These are phyloP conservation scores for Sapajus apella DNA, from an alignment of 2,113 vertebrate genomes.

Conservation along the genomic window DNA sequence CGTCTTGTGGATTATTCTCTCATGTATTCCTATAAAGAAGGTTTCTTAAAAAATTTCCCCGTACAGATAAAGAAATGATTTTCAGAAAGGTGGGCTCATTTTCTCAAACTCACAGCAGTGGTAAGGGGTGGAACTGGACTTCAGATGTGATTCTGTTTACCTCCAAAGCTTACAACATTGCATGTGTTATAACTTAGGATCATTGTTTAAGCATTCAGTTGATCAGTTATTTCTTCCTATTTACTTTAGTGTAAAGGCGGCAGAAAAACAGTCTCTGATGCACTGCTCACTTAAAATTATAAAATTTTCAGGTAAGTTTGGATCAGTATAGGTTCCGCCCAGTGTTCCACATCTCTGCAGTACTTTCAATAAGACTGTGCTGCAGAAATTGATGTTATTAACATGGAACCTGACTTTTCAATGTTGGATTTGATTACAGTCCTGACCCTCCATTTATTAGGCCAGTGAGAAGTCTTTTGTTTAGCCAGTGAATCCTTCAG, in stretches of 20 bases:
- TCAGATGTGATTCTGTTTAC: neutral
- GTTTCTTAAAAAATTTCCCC: neutral
- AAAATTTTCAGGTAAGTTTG: neutral
- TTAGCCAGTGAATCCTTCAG: neutral
- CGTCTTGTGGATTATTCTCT: neutral
- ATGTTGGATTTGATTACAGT: neutral
- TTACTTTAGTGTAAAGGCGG: neutral
- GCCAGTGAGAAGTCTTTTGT: neutral
- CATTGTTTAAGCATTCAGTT: neutral
- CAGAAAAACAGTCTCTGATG: neutral
- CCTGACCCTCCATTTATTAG: neutral
- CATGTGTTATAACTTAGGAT: rapidly evolving
- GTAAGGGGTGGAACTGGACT: neutral
- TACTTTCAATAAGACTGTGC: neutral
- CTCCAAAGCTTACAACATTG: neutral
- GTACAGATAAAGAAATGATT: neutral
- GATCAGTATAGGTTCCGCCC: neutral
- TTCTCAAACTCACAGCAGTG: neutral
- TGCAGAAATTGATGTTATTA: neutral
- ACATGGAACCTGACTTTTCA: neutral
- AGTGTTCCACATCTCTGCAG: neutral
- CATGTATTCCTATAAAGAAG: neutral
- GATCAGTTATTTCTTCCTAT: neutral
- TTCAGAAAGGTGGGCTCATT: neutral
- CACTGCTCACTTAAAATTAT: too few species aligned